Percentiles rank a stretch among this genome's conserved stretches.
Evolutionary conservation across 1,140 invertebrate genomes (phyloP).

Genomic region (Coelopa frigida): DNA sequence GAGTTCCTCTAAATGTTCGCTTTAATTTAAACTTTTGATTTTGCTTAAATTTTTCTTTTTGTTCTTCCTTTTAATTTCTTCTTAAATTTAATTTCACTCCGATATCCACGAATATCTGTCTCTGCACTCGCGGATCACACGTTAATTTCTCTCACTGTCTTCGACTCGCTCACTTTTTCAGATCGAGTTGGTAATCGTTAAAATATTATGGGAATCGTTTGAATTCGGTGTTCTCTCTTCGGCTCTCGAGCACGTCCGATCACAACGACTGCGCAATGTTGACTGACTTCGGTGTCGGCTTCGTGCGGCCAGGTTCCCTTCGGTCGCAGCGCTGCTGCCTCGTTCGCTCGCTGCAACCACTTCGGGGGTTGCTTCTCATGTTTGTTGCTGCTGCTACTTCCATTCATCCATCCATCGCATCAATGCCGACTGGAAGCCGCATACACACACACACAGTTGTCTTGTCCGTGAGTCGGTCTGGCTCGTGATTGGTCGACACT

Average conservation of each 20-base stretch:
- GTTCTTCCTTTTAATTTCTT: no score
- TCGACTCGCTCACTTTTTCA: conserved; percentile 3
- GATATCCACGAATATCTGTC: no score
- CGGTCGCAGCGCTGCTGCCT: conserved; percentile 19
- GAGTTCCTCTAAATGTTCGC: not conserved
- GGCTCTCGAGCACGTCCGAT: conserved; percentile 29
- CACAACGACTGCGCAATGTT: conserved; percentile 43
- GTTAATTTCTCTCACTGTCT: not conserved
- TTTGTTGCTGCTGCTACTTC: no score
- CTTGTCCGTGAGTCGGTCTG: no score
- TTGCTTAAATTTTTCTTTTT: not conserved
- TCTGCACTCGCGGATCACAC: not conserved
- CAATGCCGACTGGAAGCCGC: not conserved
- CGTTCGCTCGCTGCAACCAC: not conserved
- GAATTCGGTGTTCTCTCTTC: conserved; percentile 3
- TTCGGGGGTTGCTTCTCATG: conserved; percentile 6
- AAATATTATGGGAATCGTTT: no score
- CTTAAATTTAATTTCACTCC: no score
- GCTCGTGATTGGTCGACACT: no score
- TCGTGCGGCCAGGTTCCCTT: conserved; percentile 31
- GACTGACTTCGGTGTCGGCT: conserved; percentile 27
- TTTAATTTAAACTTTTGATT: not conserved
- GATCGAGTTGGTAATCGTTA: not conserved
- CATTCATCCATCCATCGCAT: not conserved
- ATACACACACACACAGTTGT: not conserved